These are phyloP conservation scores for Melanerpes formicivorus DNA, from an alignment of 2,113 vertebrate genomes.

Conservation along the genomic window DNA sequence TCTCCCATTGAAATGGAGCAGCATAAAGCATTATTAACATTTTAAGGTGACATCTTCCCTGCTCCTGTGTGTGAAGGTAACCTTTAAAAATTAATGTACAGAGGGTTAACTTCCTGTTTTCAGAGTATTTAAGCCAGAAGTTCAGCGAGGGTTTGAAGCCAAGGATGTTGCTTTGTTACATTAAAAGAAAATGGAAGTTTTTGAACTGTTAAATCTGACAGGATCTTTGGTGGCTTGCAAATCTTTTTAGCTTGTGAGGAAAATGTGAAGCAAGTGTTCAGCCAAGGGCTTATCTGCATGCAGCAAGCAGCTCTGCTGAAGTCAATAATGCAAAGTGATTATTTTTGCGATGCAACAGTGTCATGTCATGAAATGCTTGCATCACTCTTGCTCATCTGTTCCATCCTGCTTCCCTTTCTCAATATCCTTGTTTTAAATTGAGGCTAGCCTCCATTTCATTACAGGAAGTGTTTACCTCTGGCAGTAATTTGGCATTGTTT, in stretches of 20 bases:
- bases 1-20: background rate
- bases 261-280: background rate
- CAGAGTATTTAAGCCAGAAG: background rate
- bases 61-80: background rate
- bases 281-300: background rate
- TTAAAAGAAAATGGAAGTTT: background rate
- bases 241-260: background rate
- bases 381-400: background rate
- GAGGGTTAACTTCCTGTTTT: background rate
- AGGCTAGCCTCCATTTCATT: background rate
- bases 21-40: background rate
- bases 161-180: background rate
- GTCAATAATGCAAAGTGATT: background rate
- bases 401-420: background rate
- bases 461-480: background rate
- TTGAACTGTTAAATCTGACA: background rate
- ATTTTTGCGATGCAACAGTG: background rate
- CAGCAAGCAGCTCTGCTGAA: background rate
- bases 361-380: background rate
- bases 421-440: background rate
- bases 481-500: background rate
- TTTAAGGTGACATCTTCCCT: background rate
- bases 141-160: background rate
- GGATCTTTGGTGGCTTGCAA: background rate
- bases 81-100: background rate